These are phyloP conservation scores for Eupithecia exiguata DNA, from an alignment of 2,888 invertebrate genomes.

Conservation along the genomic window DNA sequence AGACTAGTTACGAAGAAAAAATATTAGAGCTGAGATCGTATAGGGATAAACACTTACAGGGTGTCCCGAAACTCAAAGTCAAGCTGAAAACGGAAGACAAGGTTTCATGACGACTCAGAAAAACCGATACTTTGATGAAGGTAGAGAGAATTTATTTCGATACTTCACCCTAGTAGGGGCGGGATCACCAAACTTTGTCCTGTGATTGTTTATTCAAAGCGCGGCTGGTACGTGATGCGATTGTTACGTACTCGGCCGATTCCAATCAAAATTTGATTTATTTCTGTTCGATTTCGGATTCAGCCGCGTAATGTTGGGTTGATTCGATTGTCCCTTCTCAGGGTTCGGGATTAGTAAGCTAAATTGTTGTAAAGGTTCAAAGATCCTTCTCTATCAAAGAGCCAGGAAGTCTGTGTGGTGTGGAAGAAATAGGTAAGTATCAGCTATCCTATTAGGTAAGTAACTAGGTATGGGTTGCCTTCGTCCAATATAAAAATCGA, in stretches of 20 bases:
- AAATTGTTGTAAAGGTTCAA: slow-evolving; percentile 25
- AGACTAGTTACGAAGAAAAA: too few relatives aligned
- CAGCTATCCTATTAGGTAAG: background rate
- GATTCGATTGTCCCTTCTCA: slow-evolving; percentile 50
- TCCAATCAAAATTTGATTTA: slow-evolving; percentile 73
- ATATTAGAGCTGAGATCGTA: too few relatives aligned
- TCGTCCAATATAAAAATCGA: background rate
- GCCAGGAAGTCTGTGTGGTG: background rate
- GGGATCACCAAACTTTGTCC: slow-evolving; percentile 54
- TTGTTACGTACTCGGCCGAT: slow-evolving; percentile 66
- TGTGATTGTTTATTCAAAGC: slow-evolving; percentile 70
- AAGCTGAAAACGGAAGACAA: too few relatives aligned
- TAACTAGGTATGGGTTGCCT: background rate
- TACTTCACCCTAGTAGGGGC: slow-evolving; percentile 38
- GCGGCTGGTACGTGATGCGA: slow-evolving; percentile 64
- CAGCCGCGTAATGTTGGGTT: slow-evolving; percentile 49
- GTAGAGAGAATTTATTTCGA: slow-evolving; percentile 25
- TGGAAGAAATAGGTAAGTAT: background rate
- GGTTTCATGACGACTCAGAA: too few relatives aligned
- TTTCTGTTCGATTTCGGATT: slow-evolving; percentile 60
- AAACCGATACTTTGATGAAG: background rate
- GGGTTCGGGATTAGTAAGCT: slow-evolving; percentile 38
- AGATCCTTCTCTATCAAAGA: slow-evolving; percentile 24
- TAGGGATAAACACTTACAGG: too few relatives aligned
- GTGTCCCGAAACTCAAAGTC: too few relatives aligned